Evolutionary conservation across 2,888 invertebrate genomes (phyloP), one percentile per base, ranked within the genome.

Genomic region (Acanthosepion esculentum): DNA sequence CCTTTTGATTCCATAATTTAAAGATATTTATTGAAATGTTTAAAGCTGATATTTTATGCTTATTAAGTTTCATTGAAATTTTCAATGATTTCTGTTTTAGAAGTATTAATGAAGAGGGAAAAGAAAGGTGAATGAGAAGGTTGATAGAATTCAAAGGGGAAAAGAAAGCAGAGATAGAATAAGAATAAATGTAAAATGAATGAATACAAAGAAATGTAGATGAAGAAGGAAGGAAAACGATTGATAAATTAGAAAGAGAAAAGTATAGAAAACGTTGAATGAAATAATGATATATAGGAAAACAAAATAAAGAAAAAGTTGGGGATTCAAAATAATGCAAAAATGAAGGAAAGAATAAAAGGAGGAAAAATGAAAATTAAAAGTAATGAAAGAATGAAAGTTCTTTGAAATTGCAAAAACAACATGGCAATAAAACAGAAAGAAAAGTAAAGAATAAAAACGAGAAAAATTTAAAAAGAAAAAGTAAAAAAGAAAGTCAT

Each of bases 51-150:
- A 33, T n/a, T 78, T 78, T 78, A 78, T 20, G 33, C 33, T 33
- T n/a, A 78, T 78, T 78, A 78, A 78, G 78, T 78, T n/a, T 78
- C 78, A 78, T 78, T 78, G 78, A 78, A 78, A 78, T 78, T n/a
- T 78, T 78, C n/a, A 78, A 78, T 8, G 78, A 78, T 78, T n/a
- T 78, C n/a, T 33, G n/a, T 78, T 33, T 78, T n/a, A n/a, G n/a
- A 78, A 78, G 12, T 15, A 78, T 78, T 78, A n/a, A 78, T 78
- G 33, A 78, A 33, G 78, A n/a, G n/a, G 12, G 5, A 78, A 78
- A 78, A 78, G n/a, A 4, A 23, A 7, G 5, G 23, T 4, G 20
- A 59, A 78, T 12, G 33, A 78, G 5, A 78, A 78, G 5, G n/a
- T 78, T 15, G 33, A 78, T 78, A 33, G n/a, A n/a, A 78, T 78